phyloP scores from a whole-genome alignment of 2,113 vertebrate species.

The Pipra filicauda region DNA sequence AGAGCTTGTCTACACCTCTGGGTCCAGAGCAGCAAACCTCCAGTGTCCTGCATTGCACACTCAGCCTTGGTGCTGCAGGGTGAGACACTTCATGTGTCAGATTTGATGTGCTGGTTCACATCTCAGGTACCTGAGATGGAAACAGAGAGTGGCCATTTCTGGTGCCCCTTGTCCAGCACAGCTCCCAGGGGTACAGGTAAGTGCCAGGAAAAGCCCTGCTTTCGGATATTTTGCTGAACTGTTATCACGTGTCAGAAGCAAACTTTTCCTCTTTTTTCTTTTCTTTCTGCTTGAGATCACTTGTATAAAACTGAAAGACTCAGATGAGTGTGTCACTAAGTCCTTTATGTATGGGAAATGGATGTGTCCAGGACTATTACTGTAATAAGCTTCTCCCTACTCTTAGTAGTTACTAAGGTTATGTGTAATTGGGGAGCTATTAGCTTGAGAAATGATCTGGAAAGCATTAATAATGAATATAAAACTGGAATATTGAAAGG shows the following conservation, averaged over 20 bases:
- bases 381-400: background rate
- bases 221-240: background rate
- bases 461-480: background rate
- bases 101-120: background rate
- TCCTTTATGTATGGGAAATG: background rate
- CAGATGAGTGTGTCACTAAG: background rate
- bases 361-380: background rate
- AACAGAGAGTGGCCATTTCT: background rate
- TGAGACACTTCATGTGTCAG: background rate
- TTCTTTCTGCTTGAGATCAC: background rate
- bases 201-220: background rate
- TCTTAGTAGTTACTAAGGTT: background rate
- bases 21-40: background rate
- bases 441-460: slow-evolving; percentile 6
- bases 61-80: background rate
- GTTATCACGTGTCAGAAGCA: background rate
- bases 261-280: background rate
- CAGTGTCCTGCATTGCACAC: background rate
- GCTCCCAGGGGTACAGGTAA: background rate
- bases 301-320: background rate
- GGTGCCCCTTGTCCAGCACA: background rate
- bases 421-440: background rate
- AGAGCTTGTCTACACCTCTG: background rate
- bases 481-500: background rate
- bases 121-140: background rate